phyloP scores from a whole-genome alignment of 1,140 invertebrate species.

The Teleopsis dalmanni region DNA sequence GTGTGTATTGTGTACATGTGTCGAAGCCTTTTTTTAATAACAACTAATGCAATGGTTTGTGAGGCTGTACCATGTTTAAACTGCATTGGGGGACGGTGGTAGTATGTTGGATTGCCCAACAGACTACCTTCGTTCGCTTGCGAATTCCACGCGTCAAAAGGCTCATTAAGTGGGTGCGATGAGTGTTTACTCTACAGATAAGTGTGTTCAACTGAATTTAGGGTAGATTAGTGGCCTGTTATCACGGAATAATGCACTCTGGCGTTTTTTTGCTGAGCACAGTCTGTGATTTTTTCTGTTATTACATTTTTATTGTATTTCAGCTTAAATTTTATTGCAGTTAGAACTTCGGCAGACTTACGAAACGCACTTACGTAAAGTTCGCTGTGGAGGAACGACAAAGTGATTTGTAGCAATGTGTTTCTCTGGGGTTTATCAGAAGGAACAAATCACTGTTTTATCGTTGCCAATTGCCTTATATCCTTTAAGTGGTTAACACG shows the following conservation, averaged over 20 bases:
- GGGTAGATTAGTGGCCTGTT: slow-evolving; percentile 14
- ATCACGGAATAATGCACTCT: slow-evolving; percentile 14
- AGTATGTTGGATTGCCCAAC: no score
- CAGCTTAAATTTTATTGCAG: neutral
- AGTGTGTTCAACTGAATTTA: neutral
- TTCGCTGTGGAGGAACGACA: neutral
- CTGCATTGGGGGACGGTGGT: no score
- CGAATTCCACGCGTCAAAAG: neutral
- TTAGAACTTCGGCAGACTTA: neutral
- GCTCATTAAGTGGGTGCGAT: slow-evolving; percentile 11
- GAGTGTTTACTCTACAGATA: slow-evolving; percentile 8
- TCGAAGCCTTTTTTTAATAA: no score
- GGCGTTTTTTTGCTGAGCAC: neutral
- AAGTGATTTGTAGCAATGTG: no score
- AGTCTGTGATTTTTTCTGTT: neutral
- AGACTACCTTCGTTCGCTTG: neutral
- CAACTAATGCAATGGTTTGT: no score
- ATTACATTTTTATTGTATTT: neutral
- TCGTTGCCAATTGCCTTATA: neutral
- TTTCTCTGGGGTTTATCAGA: no score
- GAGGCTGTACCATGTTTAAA: no score
- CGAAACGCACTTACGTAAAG: neutral
- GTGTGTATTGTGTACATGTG: no score
- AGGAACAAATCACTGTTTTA: slow-evolving; percentile 3
- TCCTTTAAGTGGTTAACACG: slow-evolving; percentile 4